Base-by-base conservation (phyloP, 2,113 vertebrate genomes). In the Laticauda colubrina region DNA sequence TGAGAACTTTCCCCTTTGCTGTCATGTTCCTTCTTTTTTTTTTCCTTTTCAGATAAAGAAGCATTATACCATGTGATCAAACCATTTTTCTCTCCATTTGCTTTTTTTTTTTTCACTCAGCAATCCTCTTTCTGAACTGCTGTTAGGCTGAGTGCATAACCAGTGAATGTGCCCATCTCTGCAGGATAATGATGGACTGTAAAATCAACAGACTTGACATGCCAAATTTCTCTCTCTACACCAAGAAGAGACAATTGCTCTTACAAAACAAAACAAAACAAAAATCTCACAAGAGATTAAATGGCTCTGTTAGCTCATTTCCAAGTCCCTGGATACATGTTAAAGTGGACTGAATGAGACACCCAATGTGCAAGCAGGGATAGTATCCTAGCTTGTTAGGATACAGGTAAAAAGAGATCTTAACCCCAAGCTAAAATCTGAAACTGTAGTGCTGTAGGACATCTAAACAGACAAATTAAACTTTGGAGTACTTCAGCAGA, bases 201-300 rank as follows among this genome's bases (percentile, higher is more conserved):
- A 95, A 97, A 96, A 96, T 97, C 95, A 95, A 96, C 96, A 96
- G 91, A 75, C 95, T 85, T 97, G 96, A 97, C 96, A 97, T 95
- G 95, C 92, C 95, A 94, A 95, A 96, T 97, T 96, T 51, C 48
- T 94, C 96, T 96, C 96, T 86, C 88, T 85, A 96, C 93, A 95
- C 95, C 43, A 94, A 95, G 95, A 96, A 75, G 93, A 91, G 94
- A 94, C 96, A 96, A 89, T 95, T 96, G 88, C 89, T 95, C 92
- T 93, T 57, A 57, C 56, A 56, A 56, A 21, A 21, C 18, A 57
- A 57, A 93, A 92, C 96, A 93, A 51, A 96, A 93, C 96, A 93
- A 93, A 96, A 95, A 85, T 95, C 96, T 96, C 96, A 81, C 75
- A 95, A 96, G 96, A 94, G 96, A 96, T 97, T 97, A 96, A 97